Evolutionary conservation across 2,797 vertebrate genomes (phyloP).

Genomic region (Chelon labrosus): DNA sequence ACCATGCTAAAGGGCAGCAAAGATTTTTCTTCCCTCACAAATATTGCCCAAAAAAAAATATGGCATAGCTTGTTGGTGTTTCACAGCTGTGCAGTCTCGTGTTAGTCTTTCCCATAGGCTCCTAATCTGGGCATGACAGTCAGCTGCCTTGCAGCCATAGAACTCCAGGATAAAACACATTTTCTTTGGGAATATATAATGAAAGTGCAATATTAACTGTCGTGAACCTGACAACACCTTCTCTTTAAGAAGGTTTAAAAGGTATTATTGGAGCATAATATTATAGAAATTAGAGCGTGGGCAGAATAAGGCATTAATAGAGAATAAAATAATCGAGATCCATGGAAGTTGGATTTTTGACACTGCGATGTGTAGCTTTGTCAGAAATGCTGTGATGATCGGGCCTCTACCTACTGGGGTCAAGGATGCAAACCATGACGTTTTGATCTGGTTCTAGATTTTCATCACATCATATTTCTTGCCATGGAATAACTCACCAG

Average conservation of each 20-base stretch:
- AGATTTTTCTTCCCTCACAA: background rate
- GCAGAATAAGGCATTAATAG: background rate
- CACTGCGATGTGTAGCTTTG: too few species aligned
- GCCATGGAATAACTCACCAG: background rate
- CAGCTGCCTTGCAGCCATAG: background rate
- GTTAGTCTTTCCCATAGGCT: background rate
- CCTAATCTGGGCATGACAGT: too few species aligned
- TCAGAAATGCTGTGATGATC: too few species aligned
- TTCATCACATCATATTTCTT: background rate
- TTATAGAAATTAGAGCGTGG: background rate
- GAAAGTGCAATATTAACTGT: background rate
- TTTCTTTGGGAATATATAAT: background rate
- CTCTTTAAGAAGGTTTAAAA: background rate
- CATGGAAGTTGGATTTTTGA: background rate
- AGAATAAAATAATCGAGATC: too few species aligned
- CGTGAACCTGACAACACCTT: background rate
- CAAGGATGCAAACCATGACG: background rate
- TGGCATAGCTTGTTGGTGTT: background rate
- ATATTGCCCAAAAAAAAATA: background rate
- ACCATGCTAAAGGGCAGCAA: conserved; percentile 4
- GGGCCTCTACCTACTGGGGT: background rate
- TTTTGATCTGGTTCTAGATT: background rate
- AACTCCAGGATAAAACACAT: background rate
- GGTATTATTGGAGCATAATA: background rate
- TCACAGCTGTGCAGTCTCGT: background rate